phyloP scores from a whole-genome alignment of 2,888 invertebrate genomes.

The Agrochola litura region DNA sequence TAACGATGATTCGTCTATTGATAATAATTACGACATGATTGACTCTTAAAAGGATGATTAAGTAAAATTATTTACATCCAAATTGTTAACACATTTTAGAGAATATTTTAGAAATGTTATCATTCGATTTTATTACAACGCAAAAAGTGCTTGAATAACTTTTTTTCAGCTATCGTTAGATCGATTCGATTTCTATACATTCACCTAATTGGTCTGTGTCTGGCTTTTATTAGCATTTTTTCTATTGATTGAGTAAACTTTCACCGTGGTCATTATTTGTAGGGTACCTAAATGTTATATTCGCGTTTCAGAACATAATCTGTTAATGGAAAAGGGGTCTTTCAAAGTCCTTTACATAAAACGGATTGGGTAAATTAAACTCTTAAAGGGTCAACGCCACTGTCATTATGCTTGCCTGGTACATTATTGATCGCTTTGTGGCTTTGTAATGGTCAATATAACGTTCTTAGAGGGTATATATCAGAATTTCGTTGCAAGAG shows the following conservation, averaged over 20 bases:
- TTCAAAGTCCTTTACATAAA: background rate
- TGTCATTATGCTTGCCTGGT: constrained; percentile 36
- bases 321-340: constrained; percentile 7
- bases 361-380: constrained; percentile 8
- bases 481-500: constrained; percentile 21
- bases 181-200: constrained; percentile 57
- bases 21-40: constrained; percentile 14
- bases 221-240: constrained; percentile 30
- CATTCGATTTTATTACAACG: constrained; percentile 24
- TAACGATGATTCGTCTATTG: constrained; percentile 24
- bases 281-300: background rate
- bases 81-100: constrained; percentile 1
- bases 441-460: constrained; percentile 19
- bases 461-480: background rate
- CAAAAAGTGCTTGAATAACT: constrained; percentile 36
- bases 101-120: constrained; percentile 30
- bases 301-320: constrained; percentile 24
- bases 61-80: constrained; percentile 9
- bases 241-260: constrained; percentile 36
- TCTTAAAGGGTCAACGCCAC: constrained; percentile 7
- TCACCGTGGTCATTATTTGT: constrained; percentile 31
- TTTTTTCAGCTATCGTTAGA: constrained; percentile 41
- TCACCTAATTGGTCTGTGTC: constrained; percentile 55
- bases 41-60: constrained; percentile 23
- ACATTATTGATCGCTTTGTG: constrained; percentile 40